Percentiles rank a stretch among this genome's conserved stretches.
Conservation (phyloP, 2,888 invertebrate genomes). For the Dolichomitus sp. region DNA sequence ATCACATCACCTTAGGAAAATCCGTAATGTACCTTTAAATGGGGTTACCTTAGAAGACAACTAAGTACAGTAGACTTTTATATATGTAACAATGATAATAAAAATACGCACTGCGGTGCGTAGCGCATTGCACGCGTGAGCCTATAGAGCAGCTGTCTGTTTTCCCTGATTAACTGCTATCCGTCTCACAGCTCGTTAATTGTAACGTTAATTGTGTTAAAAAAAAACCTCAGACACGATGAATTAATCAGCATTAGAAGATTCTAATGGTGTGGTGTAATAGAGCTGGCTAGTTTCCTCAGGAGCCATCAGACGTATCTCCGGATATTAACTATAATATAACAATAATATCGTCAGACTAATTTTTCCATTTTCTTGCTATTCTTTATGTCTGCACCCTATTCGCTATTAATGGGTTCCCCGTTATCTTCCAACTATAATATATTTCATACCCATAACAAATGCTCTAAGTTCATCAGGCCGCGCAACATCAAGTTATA, state of each 20-base stretch:
- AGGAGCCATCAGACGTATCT: not conserved
- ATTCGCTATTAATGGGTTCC: not conserved
- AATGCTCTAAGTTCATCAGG: not conserved
- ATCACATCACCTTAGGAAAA: not conserved
- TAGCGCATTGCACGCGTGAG: not conserved
- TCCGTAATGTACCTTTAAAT: not conserved
- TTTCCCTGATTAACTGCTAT: slow-evolving; percentile 31
- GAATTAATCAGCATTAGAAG: slow-evolving; percentile 12
- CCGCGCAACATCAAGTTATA: not conserved
- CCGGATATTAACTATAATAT: not conserved
- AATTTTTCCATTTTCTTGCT: not conserved
- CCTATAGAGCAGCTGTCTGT: not conserved
- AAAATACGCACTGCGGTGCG: not conserved
- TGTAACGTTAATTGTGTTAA: not conserved
- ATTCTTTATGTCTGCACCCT: not conserved
- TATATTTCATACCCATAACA: not conserved
- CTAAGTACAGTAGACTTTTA: not conserved
- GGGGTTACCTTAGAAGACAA: not conserved
- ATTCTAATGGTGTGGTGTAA: slow-evolving; percentile 1
- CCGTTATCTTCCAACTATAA: not conserved
- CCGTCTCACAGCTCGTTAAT: slow-evolving; percentile 25
- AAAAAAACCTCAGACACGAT: slow-evolving; percentile 13
- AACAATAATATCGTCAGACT: not conserved
- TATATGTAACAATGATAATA: not conserved
- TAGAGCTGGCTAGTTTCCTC: not conserved